Evolutionary conservation across 2,888 invertebrate genomes (phyloP).

Genomic region (Hyles lineata): DNA sequence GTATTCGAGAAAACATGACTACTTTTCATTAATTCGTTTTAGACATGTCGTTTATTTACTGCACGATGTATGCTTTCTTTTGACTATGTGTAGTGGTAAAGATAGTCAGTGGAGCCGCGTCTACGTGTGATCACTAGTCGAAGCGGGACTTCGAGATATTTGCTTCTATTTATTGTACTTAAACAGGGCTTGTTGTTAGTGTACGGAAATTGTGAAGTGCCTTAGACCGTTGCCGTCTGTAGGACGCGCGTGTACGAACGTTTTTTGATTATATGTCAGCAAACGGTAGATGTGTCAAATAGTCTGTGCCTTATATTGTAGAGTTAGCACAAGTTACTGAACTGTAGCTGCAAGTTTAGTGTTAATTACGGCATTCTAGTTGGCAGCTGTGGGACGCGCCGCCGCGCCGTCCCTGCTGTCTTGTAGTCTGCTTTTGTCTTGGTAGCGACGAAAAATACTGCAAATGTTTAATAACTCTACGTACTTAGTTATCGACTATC

Average conservation of each 20-base stretch:
- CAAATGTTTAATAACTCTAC: not conserved
- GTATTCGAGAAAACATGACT: not conserved
- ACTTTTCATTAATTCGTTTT: not conserved
- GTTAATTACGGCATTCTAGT: not conserved
- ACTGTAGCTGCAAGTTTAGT: conserved; percentile 20
- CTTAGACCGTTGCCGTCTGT: conserved; percentile 7
- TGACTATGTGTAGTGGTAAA: conserved; percentile 5
- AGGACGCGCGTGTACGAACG: conserved; percentile 11
- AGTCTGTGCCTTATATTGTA: conserved; percentile 64
- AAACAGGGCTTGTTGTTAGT: conserved; percentile 20
- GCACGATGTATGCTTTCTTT: conserved; percentile 9
- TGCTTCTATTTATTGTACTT: conserved; percentile 50
- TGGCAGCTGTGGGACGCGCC: not conserved
- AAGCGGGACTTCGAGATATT: conserved; percentile 60
- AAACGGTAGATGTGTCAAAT: conserved; percentile 53
- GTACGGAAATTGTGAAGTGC: conserved; percentile 14
- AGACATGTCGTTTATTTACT: not conserved
- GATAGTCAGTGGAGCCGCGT: conserved; percentile 3
- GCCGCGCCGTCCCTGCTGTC: not conserved
- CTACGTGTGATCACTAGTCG: conserved; percentile 40
- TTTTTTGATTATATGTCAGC: conserved; percentile 8
- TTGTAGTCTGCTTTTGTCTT: not conserved
- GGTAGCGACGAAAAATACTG: conserved; percentile 12
- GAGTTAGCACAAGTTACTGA: conserved; percentile 34
- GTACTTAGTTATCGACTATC: not conserved